A percentile compares a stretch with the other conserved stretches of the same genome.
These are phyloP conservation scores for Lophius americanus DNA, from an alignment of 2,797 vertebrate species.

Conservation along the genomic window DNA sequence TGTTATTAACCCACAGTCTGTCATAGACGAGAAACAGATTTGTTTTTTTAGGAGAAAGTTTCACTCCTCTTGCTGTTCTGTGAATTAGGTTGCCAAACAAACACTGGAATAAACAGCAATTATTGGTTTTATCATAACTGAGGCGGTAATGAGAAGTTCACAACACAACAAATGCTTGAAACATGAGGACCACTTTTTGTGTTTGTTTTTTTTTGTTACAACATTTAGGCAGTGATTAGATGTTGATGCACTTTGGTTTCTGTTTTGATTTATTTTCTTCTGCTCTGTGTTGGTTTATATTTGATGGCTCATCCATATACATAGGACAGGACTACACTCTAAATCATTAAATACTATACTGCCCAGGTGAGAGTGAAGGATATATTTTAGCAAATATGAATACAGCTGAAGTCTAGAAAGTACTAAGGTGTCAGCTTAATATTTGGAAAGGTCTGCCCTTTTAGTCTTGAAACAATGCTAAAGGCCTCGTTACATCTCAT, in stretches of 20 bases:
- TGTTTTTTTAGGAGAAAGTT: too few relatives aligned
- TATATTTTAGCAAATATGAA: background rate
- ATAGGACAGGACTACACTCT: background rate
- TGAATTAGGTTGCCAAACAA: conserved; percentile 39
- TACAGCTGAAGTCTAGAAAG: conserved; percentile 19
- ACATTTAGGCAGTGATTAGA: conserved; percentile 47
- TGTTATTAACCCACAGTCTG: conserved; percentile 46
- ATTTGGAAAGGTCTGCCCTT: background rate
- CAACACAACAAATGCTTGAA: conserved; percentile 24
- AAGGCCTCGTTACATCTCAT: background rate
- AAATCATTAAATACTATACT: background rate
- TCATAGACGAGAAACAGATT: conserved; percentile 10
- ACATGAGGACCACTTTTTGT: conserved; percentile 43
- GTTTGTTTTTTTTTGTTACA: conserved; percentile 25
- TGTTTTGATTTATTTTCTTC: conserved; percentile 34
- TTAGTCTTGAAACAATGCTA: conserved; percentile 3
- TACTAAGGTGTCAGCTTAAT: background rate
- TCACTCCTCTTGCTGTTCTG: conserved; percentile 11
- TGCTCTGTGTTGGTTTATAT: conserved; percentile 18
- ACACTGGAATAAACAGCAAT: conserved; percentile 51
- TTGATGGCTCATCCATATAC: conserved; percentile 27
- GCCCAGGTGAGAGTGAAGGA: background rate
- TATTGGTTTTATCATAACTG: conserved; percentile 22
- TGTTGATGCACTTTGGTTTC: conserved; percentile 72
- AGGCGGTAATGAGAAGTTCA: conserved; percentile 13